phyloP scores from a whole-genome alignment of 1,140 invertebrate species.

The Catajapyx aquilonaris region DNA sequence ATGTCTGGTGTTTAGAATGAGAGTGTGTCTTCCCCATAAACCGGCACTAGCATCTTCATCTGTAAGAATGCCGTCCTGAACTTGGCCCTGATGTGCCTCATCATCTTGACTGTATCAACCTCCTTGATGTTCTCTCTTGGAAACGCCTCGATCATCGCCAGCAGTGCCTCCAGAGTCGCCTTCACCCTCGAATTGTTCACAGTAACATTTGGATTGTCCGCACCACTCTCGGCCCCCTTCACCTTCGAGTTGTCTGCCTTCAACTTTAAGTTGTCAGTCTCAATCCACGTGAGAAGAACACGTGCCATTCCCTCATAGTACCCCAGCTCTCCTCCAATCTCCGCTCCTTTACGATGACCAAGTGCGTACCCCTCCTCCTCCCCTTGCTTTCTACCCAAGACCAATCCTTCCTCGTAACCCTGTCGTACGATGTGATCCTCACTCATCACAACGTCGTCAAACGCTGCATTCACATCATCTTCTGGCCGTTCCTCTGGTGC shows the following conservation, averaged over 20 bases:
- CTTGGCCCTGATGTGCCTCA: conserved; percentile 37
- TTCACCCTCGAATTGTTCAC: conserved; percentile 25
- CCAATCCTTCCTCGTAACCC: conserved; percentile 34
- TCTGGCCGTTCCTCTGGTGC: no score
- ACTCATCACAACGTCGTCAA: conserved; percentile 33
- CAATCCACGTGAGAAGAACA: background rate
- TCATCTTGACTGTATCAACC: conserved; percentile 33
- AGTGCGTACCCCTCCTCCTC: conserved; percentile 37
- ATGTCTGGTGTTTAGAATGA: conserved; percentile 10
- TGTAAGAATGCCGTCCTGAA: conserved; percentile 26
- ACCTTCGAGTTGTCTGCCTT: conserved; percentile 21
- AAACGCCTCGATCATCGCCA: conserved; percentile 35
- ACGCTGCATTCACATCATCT: conserved; percentile 36
- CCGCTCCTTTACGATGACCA: conserved; percentile 37
- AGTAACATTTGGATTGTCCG: conserved; percentile 20
- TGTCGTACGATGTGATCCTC: conserved; percentile 30
- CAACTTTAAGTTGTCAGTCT: conserved; percentile 5
- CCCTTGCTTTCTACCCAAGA: conserved; percentile 26
- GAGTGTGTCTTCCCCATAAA: conserved; percentile 8
- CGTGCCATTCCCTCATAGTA: conserved; percentile 26
- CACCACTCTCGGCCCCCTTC: conserved; percentile 22
- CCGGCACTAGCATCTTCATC: conserved; percentile 6
- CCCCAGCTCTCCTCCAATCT: conserved; percentile 38
- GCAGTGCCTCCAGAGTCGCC: conserved; percentile 26
- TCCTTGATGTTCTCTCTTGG: conserved; percentile 37